A percentile compares a stretch with the other conserved stretches of the same genome.
phyloP scores from a whole-genome alignment of 2,797 vertebrate genomes.

The Amblyraja radiata region DNA sequence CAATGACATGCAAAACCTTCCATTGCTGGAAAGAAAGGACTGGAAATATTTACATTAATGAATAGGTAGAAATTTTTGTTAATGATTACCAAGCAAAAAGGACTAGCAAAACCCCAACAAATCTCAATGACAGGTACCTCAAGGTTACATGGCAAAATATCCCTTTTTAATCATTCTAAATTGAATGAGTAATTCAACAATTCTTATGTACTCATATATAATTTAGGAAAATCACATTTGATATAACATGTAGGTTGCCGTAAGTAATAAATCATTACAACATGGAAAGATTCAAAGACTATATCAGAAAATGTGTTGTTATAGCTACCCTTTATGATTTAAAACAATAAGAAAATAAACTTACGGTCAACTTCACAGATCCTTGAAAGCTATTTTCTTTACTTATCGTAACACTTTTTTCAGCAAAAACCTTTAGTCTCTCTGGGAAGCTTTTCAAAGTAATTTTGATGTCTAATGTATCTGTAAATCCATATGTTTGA shows the following conservation, averaged over 20 bases:
- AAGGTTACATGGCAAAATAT: background rate
- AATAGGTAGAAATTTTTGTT: background rate
- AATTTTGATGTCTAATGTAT: slow-evolving; percentile 56
- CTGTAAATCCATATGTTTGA: slow-evolving; percentile 68
- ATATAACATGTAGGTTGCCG: background rate
- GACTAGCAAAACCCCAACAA: background rate
- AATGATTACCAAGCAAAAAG: background rate
- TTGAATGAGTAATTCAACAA: background rate
- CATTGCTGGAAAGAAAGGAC: background rate
- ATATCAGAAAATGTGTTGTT: background rate
- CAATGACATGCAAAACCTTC: background rate
- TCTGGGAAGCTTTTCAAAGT: slow-evolving; percentile 71
- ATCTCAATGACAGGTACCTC: background rate
- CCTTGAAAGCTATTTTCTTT: slow-evolving; percentile 65
- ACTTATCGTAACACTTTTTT: slow-evolving; percentile 55
- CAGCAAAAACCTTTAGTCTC: slow-evolving; percentile 47
- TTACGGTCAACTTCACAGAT: slow-evolving; percentile 62
- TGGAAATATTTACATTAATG: background rate
- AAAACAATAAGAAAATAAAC: slow-evolving; percentile 43
- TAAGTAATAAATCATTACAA: background rate
- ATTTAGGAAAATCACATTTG: background rate
- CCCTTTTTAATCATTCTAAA: background rate
- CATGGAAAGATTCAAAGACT: background rate
- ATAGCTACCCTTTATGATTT: background rate
- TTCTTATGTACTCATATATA: background rate